Percentiles rank a stretch among this genome's conserved stretches.
Conservation (phyloP, 2,888 invertebrate species). For the Metallyticus violacea region DNA sequence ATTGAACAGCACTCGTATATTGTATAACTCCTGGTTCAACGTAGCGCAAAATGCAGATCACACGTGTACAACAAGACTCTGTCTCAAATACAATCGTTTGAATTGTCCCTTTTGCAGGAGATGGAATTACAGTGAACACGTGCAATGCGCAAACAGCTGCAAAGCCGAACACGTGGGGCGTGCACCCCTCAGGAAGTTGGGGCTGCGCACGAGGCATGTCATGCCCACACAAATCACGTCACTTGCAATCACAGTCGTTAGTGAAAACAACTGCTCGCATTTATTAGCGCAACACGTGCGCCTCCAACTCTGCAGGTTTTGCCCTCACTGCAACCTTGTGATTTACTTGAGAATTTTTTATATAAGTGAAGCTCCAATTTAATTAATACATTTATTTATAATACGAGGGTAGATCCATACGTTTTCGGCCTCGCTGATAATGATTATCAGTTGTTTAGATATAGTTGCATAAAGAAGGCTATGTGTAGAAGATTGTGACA, state of each 20-base stretch:
- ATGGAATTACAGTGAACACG: not conserved
- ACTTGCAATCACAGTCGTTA: not conserved
- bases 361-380: no score
- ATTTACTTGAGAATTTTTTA: no score
- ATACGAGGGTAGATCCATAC: no score
- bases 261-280: not conserved
- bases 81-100: not conserved
- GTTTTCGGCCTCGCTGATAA: no score
- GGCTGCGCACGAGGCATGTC: not conserved
- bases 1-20: not conserved
- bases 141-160: not conserved
- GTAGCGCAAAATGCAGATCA: no score
- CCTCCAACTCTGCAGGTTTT: no score
- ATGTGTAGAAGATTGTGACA: no score
- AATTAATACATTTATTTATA: no score
- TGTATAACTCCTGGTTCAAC: not conserved
- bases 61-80: not conserved
- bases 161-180: not conserved
- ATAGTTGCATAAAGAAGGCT: no score
- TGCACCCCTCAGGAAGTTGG: not conserved
- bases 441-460: no score
- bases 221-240: not conserved
- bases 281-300: no score
- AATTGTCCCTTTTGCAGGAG: not conserved
- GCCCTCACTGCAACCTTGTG: no score